phyloP scores from a whole-genome alignment of 2,797 vertebrate species.

The Cuculus canorus region DNA sequence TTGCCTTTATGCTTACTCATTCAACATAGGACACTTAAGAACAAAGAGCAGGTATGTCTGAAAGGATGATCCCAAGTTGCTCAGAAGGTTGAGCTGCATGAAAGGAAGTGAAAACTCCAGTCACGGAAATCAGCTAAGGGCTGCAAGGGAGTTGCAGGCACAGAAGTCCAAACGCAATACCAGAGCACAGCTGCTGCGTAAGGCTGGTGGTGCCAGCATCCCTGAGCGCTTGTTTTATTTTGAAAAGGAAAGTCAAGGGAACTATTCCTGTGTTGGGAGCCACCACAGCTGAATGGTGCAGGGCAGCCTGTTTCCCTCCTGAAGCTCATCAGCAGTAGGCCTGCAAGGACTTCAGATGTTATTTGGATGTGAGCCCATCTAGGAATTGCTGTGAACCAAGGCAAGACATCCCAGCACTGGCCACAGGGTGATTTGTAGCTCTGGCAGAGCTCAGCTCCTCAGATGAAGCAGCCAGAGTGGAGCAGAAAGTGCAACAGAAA shows the following conservation, averaged over 20 bases:
- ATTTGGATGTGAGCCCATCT: neutral
- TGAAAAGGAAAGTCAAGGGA: neutral
- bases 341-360: neutral
- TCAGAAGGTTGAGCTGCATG: neutral
- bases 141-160: neutral
- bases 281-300: neutral
- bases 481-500: neutral
- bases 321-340: neutral
- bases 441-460: neutral
- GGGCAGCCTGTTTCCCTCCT: neutral
- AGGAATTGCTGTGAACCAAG: neutral
- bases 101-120: neutral
- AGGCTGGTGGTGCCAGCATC: neutral
- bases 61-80: rapidly evolving
- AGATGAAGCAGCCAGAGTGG: neutral
- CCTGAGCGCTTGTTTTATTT: neutral
- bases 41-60: neutral
- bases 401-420: neutral
- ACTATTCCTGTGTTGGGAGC: neutral
- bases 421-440: neutral
- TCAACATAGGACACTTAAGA: neutral
- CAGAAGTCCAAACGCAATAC: neutral
- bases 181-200: neutral
- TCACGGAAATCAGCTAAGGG: neutral
- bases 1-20: neutral